Evolutionary conservation across 1,140 invertebrate genomes (phyloP).

Genomic region (Macrotrachela quadricornifera): DNA sequence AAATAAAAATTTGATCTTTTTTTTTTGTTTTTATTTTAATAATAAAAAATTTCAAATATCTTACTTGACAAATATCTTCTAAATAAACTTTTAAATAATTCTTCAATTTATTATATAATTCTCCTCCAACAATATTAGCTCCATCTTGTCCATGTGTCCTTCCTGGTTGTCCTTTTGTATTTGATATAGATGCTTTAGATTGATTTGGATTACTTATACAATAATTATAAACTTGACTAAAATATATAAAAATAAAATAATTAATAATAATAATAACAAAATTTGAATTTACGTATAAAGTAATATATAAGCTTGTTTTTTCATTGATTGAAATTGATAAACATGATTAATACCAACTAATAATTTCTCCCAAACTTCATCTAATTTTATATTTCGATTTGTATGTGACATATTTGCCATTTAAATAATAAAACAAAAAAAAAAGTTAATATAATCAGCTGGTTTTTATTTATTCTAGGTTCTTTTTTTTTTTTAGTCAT

Average conservation of each 20-base stretch:
- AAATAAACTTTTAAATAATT: slow-evolving; percentile 6
- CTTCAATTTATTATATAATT: slow-evolving; percentile 1
- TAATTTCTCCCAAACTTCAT: slow-evolving; percentile 4
- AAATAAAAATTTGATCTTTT: neutral
- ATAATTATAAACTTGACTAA: slow-evolving; percentile 6
- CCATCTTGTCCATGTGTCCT: neutral
- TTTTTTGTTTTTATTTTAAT: neutral
- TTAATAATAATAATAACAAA: neutral
- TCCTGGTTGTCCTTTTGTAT: neutral
- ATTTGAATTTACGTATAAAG: slow-evolving; percentile 1
- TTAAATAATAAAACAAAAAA: too few species aligned
- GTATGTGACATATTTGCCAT: too few species aligned
- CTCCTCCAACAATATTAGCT: slow-evolving; percentile 2
- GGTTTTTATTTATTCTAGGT: too few species aligned
- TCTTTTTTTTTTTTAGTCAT: too few species aligned
- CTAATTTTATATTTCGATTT: neutral
- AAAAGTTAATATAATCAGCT: too few species aligned
- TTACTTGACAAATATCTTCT: neutral
- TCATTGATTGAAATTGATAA: slow-evolving; percentile 8
- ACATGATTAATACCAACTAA: neutral
- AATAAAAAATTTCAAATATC: neutral
- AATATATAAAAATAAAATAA: neutral
- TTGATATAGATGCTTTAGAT: neutral
- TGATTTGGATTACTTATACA: slow-evolving; percentile 1
- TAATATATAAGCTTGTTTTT: neutral